These are phyloP conservation scores for Hippocampus guttulatus DNA, from an alignment of 2,113 vertebrate species.

Conservation along the genomic window DNA sequence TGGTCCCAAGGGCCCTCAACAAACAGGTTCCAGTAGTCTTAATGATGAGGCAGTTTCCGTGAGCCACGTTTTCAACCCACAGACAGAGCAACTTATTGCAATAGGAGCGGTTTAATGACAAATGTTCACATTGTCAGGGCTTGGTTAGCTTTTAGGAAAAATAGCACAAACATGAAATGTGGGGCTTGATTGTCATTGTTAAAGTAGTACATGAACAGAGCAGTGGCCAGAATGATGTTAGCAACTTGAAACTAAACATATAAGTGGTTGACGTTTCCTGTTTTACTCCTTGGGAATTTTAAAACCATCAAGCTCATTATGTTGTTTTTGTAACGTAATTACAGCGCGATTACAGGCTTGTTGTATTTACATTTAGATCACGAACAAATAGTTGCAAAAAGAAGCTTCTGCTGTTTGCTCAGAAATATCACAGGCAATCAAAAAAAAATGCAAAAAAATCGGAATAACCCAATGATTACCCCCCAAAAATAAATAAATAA, in stretches of 20 bases:
- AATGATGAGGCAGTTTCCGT: slow-evolving; percentile 27
- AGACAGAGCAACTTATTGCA: not conserved
- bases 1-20: not conserved
- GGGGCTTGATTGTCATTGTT: not conserved
- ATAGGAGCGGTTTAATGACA: not conserved
- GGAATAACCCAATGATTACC: not conserved
- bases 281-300: not conserved
- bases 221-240: not conserved
- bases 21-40: slow-evolving; percentile 13
- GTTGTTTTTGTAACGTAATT: not conserved
- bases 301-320: not conserved
- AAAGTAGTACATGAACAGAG: not conserved
- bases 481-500: too few species aligned
- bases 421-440: not conserved
- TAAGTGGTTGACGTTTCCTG: not conserved
- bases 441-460: too few species aligned
- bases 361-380: slow-evolving; percentile 11
- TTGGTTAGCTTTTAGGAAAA: not conserved
- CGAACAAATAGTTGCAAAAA: not conserved
- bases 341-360: not conserved
- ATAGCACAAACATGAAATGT: not conserved
- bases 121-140: not conserved
- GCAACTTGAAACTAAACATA: not conserved
- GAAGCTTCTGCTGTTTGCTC: not conserved
- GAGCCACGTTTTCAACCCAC: not conserved